Conservation (phyloP, 2,797 vertebrate genomes). For the Amphiprion clarkii region DNA sequence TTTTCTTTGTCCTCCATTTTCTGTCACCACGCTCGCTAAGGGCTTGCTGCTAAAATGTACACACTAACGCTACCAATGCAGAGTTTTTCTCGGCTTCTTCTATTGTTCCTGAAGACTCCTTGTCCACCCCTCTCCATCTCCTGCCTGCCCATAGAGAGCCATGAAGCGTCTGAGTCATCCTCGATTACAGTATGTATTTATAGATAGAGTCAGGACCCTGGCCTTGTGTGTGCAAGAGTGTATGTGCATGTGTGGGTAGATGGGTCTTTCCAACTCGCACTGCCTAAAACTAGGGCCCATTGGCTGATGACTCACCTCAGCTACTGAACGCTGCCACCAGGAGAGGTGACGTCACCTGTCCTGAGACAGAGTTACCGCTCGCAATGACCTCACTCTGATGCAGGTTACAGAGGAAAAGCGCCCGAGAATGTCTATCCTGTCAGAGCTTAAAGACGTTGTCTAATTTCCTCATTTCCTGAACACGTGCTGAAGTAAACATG, state of each 20-base stretch:
- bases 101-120: constrained; percentile 46
- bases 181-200: constrained; percentile 79
- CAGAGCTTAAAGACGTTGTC: constrained; percentile 21
- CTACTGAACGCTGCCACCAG: constrained; percentile 54
- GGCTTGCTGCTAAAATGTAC: constrained; percentile 39
- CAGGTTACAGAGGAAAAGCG: constrained; percentile 46
- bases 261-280: constrained; percentile 48
- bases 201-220: constrained; percentile 77
- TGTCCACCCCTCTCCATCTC: constrained; percentile 60
- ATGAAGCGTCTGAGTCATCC: constrained; percentile 79
- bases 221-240: constrained; percentile 40
- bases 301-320: constrained; percentile 73
- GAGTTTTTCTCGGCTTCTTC: constrained; percentile 34
- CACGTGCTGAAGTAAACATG: constrained; percentile 53
- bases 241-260: constrained; percentile 36
- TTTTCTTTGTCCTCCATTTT: constrained; percentile 60
- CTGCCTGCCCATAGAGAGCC: constrained; percentile 58
- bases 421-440: constrained; percentile 54
- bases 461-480: constrained; percentile 46
- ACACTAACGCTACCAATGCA: constrained; percentile 21
- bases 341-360: constrained; percentile 74
- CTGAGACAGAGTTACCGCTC: constrained; percentile 65
- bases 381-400: constrained; percentile 59
- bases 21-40: not conserved
- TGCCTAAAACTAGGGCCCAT: constrained; percentile 63